Base-by-base conservation (phyloP, 2,888 invertebrate genomes). In the Blastobasis adustella region DNA sequence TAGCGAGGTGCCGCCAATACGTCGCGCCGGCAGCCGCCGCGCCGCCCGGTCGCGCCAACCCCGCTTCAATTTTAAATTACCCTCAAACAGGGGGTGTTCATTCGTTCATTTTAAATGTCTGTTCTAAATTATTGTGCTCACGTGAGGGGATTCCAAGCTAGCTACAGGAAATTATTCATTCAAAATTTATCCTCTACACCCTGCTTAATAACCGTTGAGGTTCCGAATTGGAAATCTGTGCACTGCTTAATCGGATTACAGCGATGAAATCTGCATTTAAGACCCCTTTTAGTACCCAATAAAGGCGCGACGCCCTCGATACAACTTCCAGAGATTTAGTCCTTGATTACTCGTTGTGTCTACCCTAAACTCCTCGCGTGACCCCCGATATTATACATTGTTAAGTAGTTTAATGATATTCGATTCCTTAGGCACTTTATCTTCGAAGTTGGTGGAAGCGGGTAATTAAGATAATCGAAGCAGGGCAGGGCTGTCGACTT, bases 11-110 rank as follows among this genome's bases (percentile, higher is more conserved):
- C 54, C 63, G 66, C 54, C 66, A 62, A 56, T 63, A 62, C 62
- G 63, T 58, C 65, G 64, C 63, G 55, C 56, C 62, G 55, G 46
- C 49, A 71, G 65, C 63, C 68, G 62, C 58, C 66, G 53, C 54
- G 69, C 63, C 76, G 74, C 66, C 55, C 71, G 58, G 45, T 8
- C 7, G 51, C 60, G 53, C 62, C 66, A 66, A 69, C 77, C 77
- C 76, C 64, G 66, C 62, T 70, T 79, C 77, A 82, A 82, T 83
- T 81, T 77, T 61, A 79, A 81, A 83, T 81, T 79, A 80, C 79
- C 69, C 69, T 66, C 62, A 73, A 71, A 76, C 67, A 61, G 61
- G 72, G 71, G 75, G 78, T 67, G 69, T 59, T 62, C 58, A 63
- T 61, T 69, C 63, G 59, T 65, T 69, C 66, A 66, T 71, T 76